Evolutionary conservation across 2,113 vertebrate species (phyloP).

Genomic region (Astatotilapia flaviijosephi): DNA sequence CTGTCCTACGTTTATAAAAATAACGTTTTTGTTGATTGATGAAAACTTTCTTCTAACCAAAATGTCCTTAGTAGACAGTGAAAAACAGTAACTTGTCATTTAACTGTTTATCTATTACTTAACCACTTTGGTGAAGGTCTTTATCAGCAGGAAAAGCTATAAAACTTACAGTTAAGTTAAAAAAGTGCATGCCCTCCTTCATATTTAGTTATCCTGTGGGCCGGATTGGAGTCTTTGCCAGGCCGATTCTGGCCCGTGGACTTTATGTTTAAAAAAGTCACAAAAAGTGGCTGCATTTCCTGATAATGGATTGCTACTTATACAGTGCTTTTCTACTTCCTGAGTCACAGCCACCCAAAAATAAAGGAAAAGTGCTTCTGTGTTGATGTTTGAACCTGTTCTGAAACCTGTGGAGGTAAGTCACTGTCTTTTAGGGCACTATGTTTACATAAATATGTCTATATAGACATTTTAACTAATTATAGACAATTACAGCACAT

Average conservation of each 20-base stretch:
- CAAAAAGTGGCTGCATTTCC: neutral
- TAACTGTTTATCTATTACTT: neutral
- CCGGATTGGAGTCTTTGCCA: neutral
- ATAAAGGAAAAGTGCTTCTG: neutral
- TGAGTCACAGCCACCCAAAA: neutral
- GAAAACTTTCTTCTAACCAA: neutral
- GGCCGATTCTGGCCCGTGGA: accelerated
- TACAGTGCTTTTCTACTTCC: neutral
- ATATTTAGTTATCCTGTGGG: neutral
- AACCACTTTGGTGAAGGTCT: neutral
- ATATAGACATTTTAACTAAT: neutral
- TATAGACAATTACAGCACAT: neutral
- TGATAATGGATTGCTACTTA: neutral
- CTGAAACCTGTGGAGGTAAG: neutral
- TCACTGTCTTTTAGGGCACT: neutral
- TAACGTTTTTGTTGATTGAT: neutral
- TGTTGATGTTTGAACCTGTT: neutral
- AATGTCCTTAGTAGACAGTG: neutral
- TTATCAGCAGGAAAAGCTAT: neutral
- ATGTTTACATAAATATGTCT: neutral
- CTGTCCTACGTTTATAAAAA: neutral
- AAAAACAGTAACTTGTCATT: neutral
- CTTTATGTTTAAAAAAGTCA: neutral
- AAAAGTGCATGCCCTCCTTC: neutral
- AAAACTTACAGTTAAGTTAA: neutral